A percentile compares a stretch with the other conserved stretches of the same genome.
Conservation (phyloP, 2,113 vertebrate species). For the Tonatia bakeri region DNA sequence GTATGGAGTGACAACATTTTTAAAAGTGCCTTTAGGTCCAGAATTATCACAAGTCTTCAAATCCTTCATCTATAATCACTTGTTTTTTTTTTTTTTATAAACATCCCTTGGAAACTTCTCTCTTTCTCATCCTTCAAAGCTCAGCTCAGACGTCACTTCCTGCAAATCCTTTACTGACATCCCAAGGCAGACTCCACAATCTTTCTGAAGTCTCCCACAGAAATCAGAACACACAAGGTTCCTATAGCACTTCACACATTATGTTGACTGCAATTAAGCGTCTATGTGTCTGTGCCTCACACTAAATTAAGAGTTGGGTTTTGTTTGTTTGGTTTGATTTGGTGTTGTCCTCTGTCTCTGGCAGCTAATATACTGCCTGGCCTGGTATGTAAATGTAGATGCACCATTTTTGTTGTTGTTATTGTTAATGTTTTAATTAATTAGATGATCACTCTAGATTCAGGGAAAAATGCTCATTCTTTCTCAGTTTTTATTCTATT, state of each 20-base stretch:
- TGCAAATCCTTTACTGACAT: not conserved
- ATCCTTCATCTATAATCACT: not conserved
- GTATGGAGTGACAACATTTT: not conserved
- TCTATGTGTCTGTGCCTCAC: not conserved
- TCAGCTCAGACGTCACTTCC: not conserved
- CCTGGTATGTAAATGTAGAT: not conserved
- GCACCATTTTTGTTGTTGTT: not conserved
- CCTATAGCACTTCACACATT: not conserved
- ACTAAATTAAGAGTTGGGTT: not conserved
- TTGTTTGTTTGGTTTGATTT: not conserved
- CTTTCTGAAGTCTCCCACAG: not conserved
- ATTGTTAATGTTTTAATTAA: not conserved
- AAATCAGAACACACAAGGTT: not conserved
- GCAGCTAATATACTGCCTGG: not conserved
- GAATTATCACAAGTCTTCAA: not conserved
- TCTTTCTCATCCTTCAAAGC: not conserved
- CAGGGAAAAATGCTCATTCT: not conserved
- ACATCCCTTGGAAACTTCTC: not conserved
- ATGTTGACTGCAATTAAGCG: not conserved
- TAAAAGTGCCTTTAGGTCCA: not conserved
- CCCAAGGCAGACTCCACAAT: not conserved
- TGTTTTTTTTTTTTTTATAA: constrained; percentile 4
- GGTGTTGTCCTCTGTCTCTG: not conserved
- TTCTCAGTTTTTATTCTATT: constrained; percentile 1
- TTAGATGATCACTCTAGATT: not conserved